Conservation (phyloP, 1,140 invertebrate species). For the Sinella curviseta region DNA sequence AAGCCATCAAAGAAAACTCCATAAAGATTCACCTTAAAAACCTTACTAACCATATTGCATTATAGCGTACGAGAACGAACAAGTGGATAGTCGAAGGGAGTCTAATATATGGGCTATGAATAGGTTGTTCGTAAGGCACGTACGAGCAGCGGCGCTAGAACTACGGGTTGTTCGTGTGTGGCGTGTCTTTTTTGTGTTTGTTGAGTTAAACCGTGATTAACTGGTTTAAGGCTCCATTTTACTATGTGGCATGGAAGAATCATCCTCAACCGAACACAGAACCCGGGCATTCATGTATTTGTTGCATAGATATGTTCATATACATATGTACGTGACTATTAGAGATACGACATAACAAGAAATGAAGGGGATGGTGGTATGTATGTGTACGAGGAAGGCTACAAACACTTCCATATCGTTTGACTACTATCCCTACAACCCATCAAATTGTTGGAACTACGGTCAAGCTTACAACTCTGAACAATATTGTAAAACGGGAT, state of each 20-base stretch:
- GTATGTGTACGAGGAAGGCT: background rate
- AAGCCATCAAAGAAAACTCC: background rate
- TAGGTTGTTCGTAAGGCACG: no score
- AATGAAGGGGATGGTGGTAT: background rate
- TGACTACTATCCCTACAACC: background rate
- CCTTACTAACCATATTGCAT: background rate
- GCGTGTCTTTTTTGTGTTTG: background rate
- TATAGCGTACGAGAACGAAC: background rate
- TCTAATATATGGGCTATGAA: background rate
- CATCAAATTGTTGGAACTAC: background rate
- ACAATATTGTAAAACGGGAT: background rate
- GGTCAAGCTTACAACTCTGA: background rate
- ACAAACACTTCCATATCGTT: background rate
- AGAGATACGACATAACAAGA: background rate
- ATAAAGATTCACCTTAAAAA: background rate
- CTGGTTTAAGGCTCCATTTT: no score
- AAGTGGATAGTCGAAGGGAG: background rate
- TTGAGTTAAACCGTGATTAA: constrained; percentile 16
- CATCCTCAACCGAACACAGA: no score
- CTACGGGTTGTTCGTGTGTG: background rate
- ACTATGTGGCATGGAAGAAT: no score
- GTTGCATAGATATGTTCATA: no score
- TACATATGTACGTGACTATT: background rate
- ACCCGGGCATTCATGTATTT: no score
- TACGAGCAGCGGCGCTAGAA: background rate